Evolutionary conservation across 2,797 vertebrate species (phyloP).

Genomic region (Bovichtus diacanthus): DNA sequence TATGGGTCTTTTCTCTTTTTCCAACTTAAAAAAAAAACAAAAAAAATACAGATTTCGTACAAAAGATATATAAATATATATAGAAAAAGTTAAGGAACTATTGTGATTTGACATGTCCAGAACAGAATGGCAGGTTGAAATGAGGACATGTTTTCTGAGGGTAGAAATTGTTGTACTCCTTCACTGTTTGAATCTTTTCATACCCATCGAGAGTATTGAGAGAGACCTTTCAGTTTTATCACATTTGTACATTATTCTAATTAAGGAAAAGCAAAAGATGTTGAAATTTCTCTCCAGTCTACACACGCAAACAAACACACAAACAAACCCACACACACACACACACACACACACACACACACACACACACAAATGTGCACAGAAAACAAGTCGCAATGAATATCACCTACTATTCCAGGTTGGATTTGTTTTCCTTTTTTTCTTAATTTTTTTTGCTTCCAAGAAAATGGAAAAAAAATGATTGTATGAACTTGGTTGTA

Average conservation of each 20-base stretch:
- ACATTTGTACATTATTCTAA: slow-evolving; percentile 82
- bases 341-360: slow-evolving; percentile 48
- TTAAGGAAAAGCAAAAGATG: slow-evolving; percentile 72
- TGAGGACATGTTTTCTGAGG: slow-evolving; percentile 80
- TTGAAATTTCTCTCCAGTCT: slow-evolving; percentile 70
- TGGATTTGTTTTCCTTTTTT: slow-evolving; percentile 77
- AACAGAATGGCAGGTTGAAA: slow-evolving; percentile 70
- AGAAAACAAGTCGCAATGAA: slow-evolving; percentile 80
- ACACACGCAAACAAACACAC: slow-evolving; percentile 62
- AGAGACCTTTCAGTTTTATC: slow-evolving; percentile 79
- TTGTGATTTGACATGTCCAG: slow-evolving; percentile 79
- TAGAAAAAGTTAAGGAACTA: slow-evolving; percentile 83
- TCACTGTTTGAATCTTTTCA: slow-evolving; percentile 84
- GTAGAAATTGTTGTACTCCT: slow-evolving; percentile 83
- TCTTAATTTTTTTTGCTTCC: slow-evolving; percentile 67
- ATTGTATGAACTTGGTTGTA: slow-evolving; percentile 85
- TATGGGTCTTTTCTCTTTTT: slow-evolving; percentile 80
- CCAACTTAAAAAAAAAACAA: slow-evolving; percentile 76
- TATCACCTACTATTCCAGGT: slow-evolving; percentile 82
- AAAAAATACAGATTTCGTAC: slow-evolving; percentile 85
- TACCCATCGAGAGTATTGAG: slow-evolving; percentile 76
- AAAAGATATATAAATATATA: slow-evolving; percentile 87
- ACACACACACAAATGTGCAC: slow-evolving; percentile 72
- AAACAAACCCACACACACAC: slow-evolving; percentile 40
- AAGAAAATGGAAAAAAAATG: slow-evolving; percentile 75